Evolutionary conservation across 2,797 vertebrate genomes (phyloP).

Genomic region (Clarias pachynema): DNA sequence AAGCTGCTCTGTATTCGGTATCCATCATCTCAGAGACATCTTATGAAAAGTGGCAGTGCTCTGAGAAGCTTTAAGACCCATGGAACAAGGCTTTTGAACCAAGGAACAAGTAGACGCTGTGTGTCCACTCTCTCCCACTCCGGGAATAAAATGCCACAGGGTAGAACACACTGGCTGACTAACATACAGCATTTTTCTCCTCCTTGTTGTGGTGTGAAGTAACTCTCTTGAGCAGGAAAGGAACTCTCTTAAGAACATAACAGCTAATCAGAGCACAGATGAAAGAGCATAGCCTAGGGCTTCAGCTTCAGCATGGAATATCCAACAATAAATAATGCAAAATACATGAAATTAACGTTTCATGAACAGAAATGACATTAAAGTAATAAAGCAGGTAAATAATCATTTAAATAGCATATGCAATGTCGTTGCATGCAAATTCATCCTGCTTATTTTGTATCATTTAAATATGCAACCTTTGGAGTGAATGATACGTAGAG

Average conservation of each 20-base stretch:
- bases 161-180: conserved; percentile 18
- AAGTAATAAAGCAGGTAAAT: background rate
- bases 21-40: conserved; percentile 54
- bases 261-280: background rate
- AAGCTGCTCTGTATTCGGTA: conserved; percentile 64
- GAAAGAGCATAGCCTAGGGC: background rate
- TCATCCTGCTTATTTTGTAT: background rate
- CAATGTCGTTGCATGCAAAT: background rate
- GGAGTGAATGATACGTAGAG: background rate
- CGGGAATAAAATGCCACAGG: conserved; percentile 20
- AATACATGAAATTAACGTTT: background rate
- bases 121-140: conserved; percentile 54
- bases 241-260: background rate
- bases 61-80: conserved; percentile 64
- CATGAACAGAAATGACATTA: background rate
- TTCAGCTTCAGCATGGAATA: background rate
- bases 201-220: background rate
- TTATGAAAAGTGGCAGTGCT: conserved; percentile 61
- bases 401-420: background rate
- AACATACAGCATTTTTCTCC: background rate
- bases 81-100: conserved; percentile 63
- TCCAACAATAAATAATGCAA: background rate
- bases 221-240: background rate
- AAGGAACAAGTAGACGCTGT: conserved; percentile 55
- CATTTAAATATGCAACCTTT: background rate